These are phyloP conservation scores for Syndactyla subalaris DNA, from an alignment of 2,797 vertebrate genomes.

Conservation along the genomic window DNA sequence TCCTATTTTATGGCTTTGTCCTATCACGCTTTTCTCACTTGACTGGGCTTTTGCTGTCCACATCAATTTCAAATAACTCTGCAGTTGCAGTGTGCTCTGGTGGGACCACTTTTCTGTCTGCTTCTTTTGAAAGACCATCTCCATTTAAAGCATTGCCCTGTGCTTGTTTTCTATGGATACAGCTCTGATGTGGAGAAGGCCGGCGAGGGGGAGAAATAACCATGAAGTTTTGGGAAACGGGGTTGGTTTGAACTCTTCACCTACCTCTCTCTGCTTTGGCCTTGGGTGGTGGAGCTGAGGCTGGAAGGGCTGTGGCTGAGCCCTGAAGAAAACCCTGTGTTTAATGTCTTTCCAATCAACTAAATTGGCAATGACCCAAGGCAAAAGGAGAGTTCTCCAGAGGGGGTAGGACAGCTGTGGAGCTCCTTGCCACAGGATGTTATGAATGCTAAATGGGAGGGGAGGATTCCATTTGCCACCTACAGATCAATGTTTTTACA, in stretches of 20 bases:
- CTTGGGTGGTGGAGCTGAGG: not conserved
- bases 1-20: not conserved
- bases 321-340: accelerated
- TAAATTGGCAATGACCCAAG: not conserved
- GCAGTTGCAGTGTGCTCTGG: not conserved
- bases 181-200: not conserved
- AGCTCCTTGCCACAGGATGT: not conserved
- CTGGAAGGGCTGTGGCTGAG: not conserved
- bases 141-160: not conserved
- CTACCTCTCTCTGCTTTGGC: not conserved
- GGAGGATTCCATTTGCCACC: not conserved
- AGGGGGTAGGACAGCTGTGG: not conserved
- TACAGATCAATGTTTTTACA: not conserved
- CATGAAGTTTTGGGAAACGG: not conserved
- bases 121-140: not conserved
- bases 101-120: not conserved
- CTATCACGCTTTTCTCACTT: not conserved
- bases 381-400: not conserved
- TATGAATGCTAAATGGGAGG: not conserved
- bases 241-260: not conserved
- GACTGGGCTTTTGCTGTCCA: not conserved
- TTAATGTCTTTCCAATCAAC: not conserved
- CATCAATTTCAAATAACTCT: not conserved
- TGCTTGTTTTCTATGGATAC: not conserved
- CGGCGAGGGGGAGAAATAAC: not conserved